Evolutionary conservation across 2,113 vertebrate genomes (phyloP).

Genomic region (Apeltes quadracus): DNA sequence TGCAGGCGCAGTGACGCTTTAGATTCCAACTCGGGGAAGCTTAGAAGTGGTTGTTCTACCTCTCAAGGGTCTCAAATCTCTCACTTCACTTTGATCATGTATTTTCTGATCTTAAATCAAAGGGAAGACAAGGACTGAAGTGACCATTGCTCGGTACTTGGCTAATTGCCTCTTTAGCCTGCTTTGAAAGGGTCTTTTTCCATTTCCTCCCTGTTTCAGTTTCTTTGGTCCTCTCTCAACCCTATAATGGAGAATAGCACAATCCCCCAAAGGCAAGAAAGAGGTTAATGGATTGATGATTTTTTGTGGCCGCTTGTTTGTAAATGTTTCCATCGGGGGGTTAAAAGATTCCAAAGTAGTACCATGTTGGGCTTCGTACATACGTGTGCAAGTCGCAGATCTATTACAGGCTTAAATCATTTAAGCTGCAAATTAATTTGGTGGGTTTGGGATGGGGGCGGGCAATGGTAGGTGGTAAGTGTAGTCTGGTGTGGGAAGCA

Average conservation of each 20-base stretch:
- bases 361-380: conserved; percentile 66
- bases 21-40: conserved; percentile 22
- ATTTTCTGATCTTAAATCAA: conserved; percentile 34
- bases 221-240: conserved; percentile 62
- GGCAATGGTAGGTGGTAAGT: conserved; percentile 62
- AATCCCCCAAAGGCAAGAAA: conserved; percentile 64
- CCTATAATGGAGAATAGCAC: conserved; percentile 67
- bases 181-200: conserved; percentile 56
- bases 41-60: conserved; percentile 19
- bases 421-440: conserved; percentile 76
- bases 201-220: conserved; percentile 52
- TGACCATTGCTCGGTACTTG: conserved; percentile 46
- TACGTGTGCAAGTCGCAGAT: conserved; percentile 79
- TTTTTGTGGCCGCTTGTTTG: conserved; percentile 78
- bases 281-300: conserved; percentile 76
- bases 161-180: conserved; percentile 48
- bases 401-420: conserved; percentile 75
- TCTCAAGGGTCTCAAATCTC: conserved; percentile 31
- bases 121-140: conserved; percentile 25
- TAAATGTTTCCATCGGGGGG: conserved; percentile 81
- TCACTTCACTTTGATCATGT: conserved; percentile 33
- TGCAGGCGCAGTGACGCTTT: conserved; percentile 22
- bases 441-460: conserved; percentile 62
- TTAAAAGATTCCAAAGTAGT: conserved; percentile 70
- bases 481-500: conserved; percentile 77